These are phyloP conservation scores for Antrozous pallidus DNA, from an alignment of 2,797 vertebrate genomes.

Conservation along the genomic window DNA sequence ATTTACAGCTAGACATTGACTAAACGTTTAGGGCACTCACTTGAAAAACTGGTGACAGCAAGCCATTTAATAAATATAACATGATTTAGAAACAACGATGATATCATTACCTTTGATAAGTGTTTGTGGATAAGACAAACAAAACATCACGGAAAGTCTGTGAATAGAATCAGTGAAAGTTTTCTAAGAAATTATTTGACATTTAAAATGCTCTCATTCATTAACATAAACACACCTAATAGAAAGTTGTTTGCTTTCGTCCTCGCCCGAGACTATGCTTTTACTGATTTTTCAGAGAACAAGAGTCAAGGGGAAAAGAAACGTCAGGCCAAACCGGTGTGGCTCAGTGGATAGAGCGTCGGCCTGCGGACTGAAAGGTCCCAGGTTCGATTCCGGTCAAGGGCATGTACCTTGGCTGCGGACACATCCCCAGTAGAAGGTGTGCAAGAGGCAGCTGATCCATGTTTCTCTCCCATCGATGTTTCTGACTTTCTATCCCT, in stretches of 20 bases:
- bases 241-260: background rate
- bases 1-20: background rate
- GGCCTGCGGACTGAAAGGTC: too few species aligned
- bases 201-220: constrained; percentile 42
- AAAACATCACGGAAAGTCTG: constrained; percentile 75
- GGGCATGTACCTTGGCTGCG: too few species aligned
- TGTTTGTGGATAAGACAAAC: constrained; percentile 68
- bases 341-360: too few species aligned
- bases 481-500: too few species aligned
- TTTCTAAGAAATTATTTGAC: constrained; percentile 37
- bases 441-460: too few species aligned
- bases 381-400: too few species aligned
- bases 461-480: too few species aligned
- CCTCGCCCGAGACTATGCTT: background rate
- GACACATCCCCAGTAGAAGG: too few species aligned
- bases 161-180: constrained; percentile 66
- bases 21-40: background rate
- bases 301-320: background rate
- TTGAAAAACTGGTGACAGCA: background rate
- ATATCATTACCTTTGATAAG: constrained; percentile 77
- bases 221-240: constrained; percentile 13
- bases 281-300: background rate
- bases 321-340: too few species aligned
- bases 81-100: background rate
- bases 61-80: background rate